phyloP scores from a whole-genome alignment of 2,797 vertebrate species.

The Bovichtus diacanthus region DNA sequence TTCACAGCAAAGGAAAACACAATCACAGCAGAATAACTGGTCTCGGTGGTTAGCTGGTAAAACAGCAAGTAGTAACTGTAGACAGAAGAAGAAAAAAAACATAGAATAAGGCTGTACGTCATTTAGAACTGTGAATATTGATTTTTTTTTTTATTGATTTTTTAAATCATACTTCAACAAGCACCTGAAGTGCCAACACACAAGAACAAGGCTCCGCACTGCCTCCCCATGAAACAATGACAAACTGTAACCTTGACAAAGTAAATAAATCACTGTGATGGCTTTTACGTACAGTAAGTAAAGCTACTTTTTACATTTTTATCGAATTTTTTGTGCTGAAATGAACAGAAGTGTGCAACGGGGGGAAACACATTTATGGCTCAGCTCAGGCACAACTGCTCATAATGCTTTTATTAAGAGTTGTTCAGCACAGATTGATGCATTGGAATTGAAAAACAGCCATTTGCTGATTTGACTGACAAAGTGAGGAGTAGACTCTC shows the following conservation, averaged over 20 bases:
- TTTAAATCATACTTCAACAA: conserved; percentile 8
- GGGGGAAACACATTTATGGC: neutral
- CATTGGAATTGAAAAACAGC: neutral
- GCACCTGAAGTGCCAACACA: neutral
- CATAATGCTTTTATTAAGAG: neutral
- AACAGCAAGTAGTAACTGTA: no score
- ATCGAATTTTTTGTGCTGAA: neutral
- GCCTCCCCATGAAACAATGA: conserved; percentile 4
- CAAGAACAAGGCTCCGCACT: conserved; percentile 1
- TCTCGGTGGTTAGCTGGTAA: neutral
- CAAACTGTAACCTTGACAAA: conserved; percentile 13
- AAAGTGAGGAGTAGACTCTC: neutral
- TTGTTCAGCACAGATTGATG: neutral
- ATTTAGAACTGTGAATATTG: neutral
- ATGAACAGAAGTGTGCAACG: conserved; percentile 6
- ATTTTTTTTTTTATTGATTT: neutral
- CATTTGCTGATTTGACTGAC: neutral
- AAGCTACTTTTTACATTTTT: neutral
- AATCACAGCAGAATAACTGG: neutral
- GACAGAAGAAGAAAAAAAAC: neutral
- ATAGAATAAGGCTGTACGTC: neutral
- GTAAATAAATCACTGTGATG: neutral
- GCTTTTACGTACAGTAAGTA: neutral
- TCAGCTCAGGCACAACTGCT: neutral
- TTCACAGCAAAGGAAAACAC: neutral